Evolutionary conservation across 2,888 invertebrate genomes (phyloP), one percentile per base, ranked within the genome.

Genomic region (Myathropa florea): DNA sequence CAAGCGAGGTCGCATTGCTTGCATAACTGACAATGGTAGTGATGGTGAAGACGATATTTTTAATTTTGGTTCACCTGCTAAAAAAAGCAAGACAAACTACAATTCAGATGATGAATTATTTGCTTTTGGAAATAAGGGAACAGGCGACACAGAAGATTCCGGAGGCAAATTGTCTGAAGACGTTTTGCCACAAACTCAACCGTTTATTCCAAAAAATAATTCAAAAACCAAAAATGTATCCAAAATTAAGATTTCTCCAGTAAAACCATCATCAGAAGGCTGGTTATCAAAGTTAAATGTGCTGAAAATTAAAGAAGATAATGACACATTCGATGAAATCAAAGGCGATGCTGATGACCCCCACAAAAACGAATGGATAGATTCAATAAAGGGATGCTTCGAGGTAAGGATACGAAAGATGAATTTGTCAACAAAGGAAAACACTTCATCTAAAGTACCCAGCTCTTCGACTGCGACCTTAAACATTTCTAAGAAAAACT

Each of bases 41-140:
- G 88, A 91, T 65, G n/a, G n/a, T n/a, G 90, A 90, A 18, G 91
- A 90, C 14, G 89, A 91, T 84, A 83, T 91, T 2, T 92, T 92
- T 33, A 88, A 90, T 30, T 92, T 91, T 88, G 90, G 88, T 1
- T 88, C 80, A 4, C 82, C 89, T 26, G 72, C 30, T 63, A 89
- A 81, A 71, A 88, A 88, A 26, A 28, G 21, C 30, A 89, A 28
- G 59, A 59, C 76, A 12, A 70, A 60, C 4, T 73, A 87, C 12
- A 80, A 83, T 26, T 88, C 80, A 0, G 88, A 89, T 14, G 89
- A 89, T 0, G 89, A 88, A 14, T 75, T 90, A 9, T 90, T 90
- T 65, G 88, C 65, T 7, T 90, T 91, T 59, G 88, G 83, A 6
- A 24, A 73, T 23, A 83, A 23, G 14, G 28, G 46, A n/a, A 12